Evolutionary conservation across 2,113 vertebrate genomes (phyloP).

Genomic region (Poecile atricapillus): DNA sequence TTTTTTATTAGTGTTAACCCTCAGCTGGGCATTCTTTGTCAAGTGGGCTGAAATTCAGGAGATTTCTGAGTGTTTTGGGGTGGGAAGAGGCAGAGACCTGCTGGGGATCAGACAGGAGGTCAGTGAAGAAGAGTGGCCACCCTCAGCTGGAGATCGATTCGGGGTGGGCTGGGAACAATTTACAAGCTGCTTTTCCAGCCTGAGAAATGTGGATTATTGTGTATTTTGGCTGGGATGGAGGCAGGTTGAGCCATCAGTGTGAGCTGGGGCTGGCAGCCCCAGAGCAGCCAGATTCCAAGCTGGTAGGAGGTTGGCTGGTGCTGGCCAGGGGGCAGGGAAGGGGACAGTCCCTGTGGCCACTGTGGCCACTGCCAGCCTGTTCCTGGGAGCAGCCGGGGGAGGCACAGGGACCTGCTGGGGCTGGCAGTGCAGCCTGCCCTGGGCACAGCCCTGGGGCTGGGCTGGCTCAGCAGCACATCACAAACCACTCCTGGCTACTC

Average conservation of each 20-base stretch:
- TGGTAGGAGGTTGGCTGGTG: not conserved
- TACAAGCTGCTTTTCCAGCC: not conserved
- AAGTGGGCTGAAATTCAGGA: not conserved
- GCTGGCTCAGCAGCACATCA: not conserved
- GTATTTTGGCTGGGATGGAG: not conserved
- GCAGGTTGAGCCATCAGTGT: not conserved
- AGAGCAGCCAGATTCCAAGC: rapidly evolving
- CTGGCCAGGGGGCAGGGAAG: not conserved
- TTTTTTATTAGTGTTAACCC: not conserved
- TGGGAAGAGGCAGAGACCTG: not conserved
- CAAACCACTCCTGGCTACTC: not conserved
- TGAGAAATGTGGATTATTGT: not conserved
- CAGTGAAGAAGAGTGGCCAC: not conserved
- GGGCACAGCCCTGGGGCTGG: not conserved
- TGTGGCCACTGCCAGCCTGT: not conserved
- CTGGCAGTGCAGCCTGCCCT: not conserved
- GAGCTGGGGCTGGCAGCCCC: not conserved
- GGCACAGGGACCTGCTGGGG: not conserved
- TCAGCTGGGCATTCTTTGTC: not conserved
- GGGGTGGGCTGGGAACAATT: not conserved
- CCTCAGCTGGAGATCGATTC: not conserved
- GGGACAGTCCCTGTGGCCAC: not conserved
- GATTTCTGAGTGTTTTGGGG: not conserved
- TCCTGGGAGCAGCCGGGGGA: not conserved
- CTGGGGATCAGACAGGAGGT: not conserved